Base-by-base conservation (phyloP, 2,888 invertebrate species). In the Pemphredon lugubris region DNA sequence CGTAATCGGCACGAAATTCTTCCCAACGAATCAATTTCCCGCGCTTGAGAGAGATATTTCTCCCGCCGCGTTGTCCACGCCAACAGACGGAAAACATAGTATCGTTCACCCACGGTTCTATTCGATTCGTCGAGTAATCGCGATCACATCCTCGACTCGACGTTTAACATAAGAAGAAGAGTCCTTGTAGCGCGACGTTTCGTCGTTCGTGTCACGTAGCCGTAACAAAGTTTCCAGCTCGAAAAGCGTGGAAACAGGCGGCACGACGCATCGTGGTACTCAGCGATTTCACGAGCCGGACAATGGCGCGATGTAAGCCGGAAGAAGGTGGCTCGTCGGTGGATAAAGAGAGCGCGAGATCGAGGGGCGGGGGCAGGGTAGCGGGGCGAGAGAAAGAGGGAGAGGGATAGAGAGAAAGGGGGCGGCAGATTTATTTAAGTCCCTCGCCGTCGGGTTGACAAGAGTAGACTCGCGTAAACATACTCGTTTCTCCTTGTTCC, bases 391-490 rank as follows among this genome's bases (percentile, higher is more conserved):
- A 32, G 0, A n/a, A 4, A n/a, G 26, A n/a, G n/a, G n/a, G n/a
- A n/a, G 39, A 26, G 48, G 16, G 26, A 55, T 9, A 13, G 42
- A n/a, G 30, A 13, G 39, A n/a, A 11, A 48, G 18, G 65, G 85
- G 82, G 83, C 79, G 79, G 81, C 81, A 85, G 88, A 89, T 89
- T 88, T 88, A 88, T 88, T 88, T 82, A 86, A 89, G 88, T 88
- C 85, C 81, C 84, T 84, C 79, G 84, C 83, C 86, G 83, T 85
- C 86, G 80, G 86, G 84, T 88, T 87, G 88, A 88, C 89, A 89
- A 89, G 88, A 88, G 88, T 88, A 86, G 85, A 81, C 83, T 85
- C 89, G 88, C 89, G 89, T 89, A 89, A 89, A 89, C 89, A 89
- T 84, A 87, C 86, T 88, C 89, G 87, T 88, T 87, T 83, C 87